Conservation (phyloP, 2,888 invertebrate genomes). For the Eupithecia vulgata region DNA sequence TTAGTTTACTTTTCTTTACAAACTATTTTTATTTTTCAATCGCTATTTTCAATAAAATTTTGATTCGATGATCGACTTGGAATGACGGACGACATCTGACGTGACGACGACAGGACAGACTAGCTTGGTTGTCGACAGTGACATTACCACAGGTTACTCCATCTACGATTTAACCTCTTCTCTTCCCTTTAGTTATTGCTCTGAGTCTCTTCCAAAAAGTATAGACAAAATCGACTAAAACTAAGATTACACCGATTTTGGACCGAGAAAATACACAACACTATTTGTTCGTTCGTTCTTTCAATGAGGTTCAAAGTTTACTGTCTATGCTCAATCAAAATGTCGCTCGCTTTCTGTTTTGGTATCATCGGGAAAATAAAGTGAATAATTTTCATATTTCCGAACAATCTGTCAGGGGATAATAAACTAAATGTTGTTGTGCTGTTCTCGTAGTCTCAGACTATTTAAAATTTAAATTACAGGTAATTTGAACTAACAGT, state of each 20-base stretch:
- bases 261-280: neutral
- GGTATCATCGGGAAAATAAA: constrained; percentile 72
- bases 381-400: constrained; percentile 69
- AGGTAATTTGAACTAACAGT: constrained; percentile 45
- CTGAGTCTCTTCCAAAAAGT: too few species aligned
- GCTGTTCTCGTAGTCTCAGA: constrained; percentile 28
- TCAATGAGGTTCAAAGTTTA: constrained; percentile 12
- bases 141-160: too few species aligned
- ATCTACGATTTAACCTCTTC: neutral
- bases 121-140: constrained; percentile 46
- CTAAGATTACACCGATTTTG: neutral
- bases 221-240: constrained; percentile 14
- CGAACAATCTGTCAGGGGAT: constrained; percentile 54
- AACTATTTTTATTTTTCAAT: constrained; percentile 34
- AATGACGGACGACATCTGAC: constrained; percentile 60
- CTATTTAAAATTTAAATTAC: constrained; percentile 32
- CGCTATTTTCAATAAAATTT: constrained; percentile 4
- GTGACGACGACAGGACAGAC: constrained; percentile 42
- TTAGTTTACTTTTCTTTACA: constrained; percentile 12
- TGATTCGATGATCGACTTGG: constrained; percentile 42
- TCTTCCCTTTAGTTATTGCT: too few species aligned
- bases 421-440: constrained; percentile 49
- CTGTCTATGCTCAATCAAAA: constrained; percentile 70
- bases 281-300: neutral
- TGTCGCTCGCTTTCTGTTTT: constrained; percentile 82